Conservation (phyloP, 2,888 invertebrate genomes). For the Drosophila mulleri region DNA sequence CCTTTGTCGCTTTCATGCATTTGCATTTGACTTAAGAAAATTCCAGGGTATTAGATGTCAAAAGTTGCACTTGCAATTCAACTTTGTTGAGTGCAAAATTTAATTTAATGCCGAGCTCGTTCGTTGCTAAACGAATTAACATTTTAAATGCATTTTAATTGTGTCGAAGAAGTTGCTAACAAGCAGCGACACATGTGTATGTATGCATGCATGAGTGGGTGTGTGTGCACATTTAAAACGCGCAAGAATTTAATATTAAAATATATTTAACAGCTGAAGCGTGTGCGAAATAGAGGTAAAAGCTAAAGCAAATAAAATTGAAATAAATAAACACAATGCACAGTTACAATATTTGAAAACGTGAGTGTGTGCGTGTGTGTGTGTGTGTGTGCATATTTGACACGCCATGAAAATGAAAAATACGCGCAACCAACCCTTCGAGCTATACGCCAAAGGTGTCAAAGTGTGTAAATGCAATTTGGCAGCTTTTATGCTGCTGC, state of each 20-base stretch:
- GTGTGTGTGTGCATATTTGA: slow-evolving; percentile 43
- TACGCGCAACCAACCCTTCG: slow-evolving; percentile 22
- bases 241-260: slow-evolving; percentile 22
- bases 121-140: slow-evolving; percentile 51
- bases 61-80: slow-evolving; percentile 49
- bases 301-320: slow-evolving; percentile 39
- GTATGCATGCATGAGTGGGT: not conserved
- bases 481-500: slow-evolving; percentile 34
- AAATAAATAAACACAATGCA: slow-evolving; percentile 23
- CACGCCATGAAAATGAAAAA: slow-evolving; percentile 59
- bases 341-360: slow-evolving; percentile 4
- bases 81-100: slow-evolving; percentile 53
- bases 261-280: slow-evolving; percentile 11
- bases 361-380: not conserved
- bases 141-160: slow-evolving; percentile 61
- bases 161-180: slow-evolving; percentile 38
- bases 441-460: slow-evolving; percentile 38
- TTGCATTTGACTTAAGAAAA: not conserved
- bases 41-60: slow-evolving; percentile 34
- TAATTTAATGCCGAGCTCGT: slow-evolving; percentile 41
- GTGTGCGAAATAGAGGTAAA: slow-evolving; percentile 18
- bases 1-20: not conserved
- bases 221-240: slow-evolving; percentile 6
- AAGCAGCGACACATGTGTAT: slow-evolving; percentile 20
- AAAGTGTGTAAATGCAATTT: slow-evolving; percentile 74